Evolutionary conservation across 2,888 invertebrate species (phyloP).

Genomic region (Meiosimyza platycephala): DNA sequence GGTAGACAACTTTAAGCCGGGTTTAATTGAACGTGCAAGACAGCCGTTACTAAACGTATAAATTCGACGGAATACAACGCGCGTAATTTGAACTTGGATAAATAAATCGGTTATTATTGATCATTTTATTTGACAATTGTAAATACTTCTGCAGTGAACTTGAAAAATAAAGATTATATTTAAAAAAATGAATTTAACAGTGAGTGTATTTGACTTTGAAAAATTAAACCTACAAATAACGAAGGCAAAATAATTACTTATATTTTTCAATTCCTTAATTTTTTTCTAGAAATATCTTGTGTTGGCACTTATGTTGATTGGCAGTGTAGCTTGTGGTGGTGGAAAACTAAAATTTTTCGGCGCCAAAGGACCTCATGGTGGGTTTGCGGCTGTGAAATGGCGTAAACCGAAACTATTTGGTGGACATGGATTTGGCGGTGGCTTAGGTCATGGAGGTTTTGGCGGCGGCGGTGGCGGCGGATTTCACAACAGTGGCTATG

Average conservation of each 20-base stretch:
- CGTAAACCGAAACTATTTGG: constrained; percentile 37
- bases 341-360: constrained; percentile 57
- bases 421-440: constrained; percentile 38
- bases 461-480: constrained; percentile 46
- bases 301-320: constrained; percentile 35
- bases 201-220: constrained; percentile 36
- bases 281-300: constrained; percentile 37
- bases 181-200: constrained; percentile 42
- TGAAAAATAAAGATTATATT: constrained; percentile 30
- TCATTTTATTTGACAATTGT: too few relatives aligned
- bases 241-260: background rate
- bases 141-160: background rate
- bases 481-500: constrained; percentile 49
- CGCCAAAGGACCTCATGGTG: constrained; percentile 53
- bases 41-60: constrained; percentile 30
- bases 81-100: constrained; percentile 8
- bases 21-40: constrained; percentile 53
- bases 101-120: too few relatives aligned
- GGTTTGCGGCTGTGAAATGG: background rate
- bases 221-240: background rate
- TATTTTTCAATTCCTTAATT: background rate
- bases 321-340: constrained; percentile 20
- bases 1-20: constrained; percentile 44
- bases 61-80: background rate
- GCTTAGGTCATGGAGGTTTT: constrained; percentile 40